Evolutionary conservation across 1,140 invertebrate species (phyloP).

Genomic region (Arion vulgaris): DNA sequence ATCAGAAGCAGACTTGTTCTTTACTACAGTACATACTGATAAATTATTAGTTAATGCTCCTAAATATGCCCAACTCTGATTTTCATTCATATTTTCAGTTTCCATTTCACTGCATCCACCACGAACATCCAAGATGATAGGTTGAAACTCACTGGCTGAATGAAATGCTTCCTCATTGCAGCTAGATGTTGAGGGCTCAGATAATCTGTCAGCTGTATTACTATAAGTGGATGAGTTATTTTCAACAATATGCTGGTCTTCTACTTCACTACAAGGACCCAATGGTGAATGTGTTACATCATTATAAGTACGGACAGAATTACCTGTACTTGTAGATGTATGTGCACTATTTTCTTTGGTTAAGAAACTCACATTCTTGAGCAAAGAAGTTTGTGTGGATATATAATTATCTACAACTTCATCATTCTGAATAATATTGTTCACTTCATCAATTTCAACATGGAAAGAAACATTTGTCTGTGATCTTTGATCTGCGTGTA

Average conservation of each 20-base stretch:
- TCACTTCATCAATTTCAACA: background rate
- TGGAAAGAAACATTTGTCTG: background rate
- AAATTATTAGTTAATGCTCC: background rate
- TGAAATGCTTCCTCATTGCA: background rate
- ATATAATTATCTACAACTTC: background rate
- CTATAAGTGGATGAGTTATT: background rate
- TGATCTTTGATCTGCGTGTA: background rate
- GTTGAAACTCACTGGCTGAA: background rate
- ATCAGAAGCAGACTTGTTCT: background rate
- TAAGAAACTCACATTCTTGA: no score
- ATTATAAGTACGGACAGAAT: no score
- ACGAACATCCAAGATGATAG: conserved; percentile 22
- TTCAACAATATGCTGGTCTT: background rate
- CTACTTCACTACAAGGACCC: background rate
- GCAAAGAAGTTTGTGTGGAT: background rate
- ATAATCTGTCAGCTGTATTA: background rate
- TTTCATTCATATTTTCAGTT: background rate
- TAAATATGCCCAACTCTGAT: background rate
- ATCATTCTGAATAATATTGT: background rate
- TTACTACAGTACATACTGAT: background rate
- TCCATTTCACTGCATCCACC: background rate
- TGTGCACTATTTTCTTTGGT: no score
- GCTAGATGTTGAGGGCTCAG: background rate
- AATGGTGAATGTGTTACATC: no score
- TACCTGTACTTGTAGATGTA: no score